Percentiles rank a stretch among this genome's conserved stretches.
Conservation (phyloP, 2,113 vertebrate genomes). For the Rattus norvegicus region DNA sequence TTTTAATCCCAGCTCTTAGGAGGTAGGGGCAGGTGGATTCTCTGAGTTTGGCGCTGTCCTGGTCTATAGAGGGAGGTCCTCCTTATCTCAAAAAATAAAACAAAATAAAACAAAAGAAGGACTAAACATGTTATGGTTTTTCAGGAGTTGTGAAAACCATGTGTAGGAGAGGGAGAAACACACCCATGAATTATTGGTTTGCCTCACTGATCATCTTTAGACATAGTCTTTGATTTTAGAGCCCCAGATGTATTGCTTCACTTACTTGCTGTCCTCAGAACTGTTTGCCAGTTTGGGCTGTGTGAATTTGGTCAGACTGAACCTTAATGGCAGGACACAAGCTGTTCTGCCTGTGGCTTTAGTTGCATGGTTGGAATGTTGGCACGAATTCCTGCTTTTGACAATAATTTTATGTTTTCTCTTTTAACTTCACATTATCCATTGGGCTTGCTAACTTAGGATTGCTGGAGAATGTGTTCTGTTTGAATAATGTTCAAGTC, state of each 20-base stretch:
- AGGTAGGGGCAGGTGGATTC: neutral
- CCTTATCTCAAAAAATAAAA: neutral
- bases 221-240: conserved; percentile 49
- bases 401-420: neutral
- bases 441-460: conserved; percentile 20
- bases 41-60: neutral
- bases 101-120: neutral
- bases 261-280: conserved; percentile 17
- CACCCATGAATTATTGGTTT: conserved; percentile 24
- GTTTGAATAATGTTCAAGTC: conserved; percentile 6
- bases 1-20: neutral
- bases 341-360: neutral
- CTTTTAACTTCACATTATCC: conserved; percentile 35
- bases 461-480: conserved; percentile 12
- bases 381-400: conserved; percentile 5
- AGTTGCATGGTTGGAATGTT: neutral
- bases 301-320: neutral
- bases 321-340: neutral
- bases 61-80: neutral
- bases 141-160: conserved; percentile 17
- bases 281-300: neutral
- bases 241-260: neutral
- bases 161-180: conserved; percentile 25
- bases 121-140: neutral
- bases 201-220: conserved; percentile 23